phyloP scores from a whole-genome alignment of 2,888 invertebrate genomes.

The Mimachlamys varia region DNA sequence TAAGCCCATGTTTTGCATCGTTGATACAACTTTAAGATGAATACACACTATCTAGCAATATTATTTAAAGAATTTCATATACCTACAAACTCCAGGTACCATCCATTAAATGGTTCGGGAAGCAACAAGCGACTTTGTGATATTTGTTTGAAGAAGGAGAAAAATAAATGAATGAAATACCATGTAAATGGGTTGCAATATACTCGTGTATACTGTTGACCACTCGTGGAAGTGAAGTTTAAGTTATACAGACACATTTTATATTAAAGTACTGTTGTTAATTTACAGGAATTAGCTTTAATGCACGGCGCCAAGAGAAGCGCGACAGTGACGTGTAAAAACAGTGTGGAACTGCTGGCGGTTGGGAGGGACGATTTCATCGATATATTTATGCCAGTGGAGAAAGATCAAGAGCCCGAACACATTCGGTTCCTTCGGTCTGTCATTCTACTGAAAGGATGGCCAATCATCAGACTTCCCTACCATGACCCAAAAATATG shows the following conservation, averaged over 20 bases:
- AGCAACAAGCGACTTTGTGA: no score
- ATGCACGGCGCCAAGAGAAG: slow-evolving; percentile 78
- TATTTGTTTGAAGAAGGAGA: no score
- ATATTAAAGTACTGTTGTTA: neutral
- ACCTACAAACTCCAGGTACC: no score
- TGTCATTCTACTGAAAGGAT: slow-evolving; percentile 72
- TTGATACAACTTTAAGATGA: no score
- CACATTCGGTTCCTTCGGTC: slow-evolving; percentile 77
- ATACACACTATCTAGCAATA: no score
- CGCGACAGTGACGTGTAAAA: slow-evolving; percentile 79
- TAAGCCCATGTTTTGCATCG: no score
- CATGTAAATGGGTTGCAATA: no score
- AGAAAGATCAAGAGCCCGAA: slow-evolving; percentile 77
- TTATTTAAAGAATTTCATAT: no score
- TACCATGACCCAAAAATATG: slow-evolving; percentile 77
- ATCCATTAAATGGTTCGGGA: no score
- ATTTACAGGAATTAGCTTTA: slow-evolving; percentile 77
- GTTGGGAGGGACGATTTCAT: slow-evolving; percentile 84
- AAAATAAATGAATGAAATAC: no score
- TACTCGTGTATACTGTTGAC: no score
- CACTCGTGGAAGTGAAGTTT: no score
- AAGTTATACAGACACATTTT: neutral
- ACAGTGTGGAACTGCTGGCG: slow-evolving; percentile 86
- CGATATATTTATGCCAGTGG: slow-evolving; percentile 82
- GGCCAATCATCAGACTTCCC: slow-evolving; percentile 78